Base-by-base conservation (phyloP, 2,113 vertebrate genomes). In the Sorex fumeus region DNA sequence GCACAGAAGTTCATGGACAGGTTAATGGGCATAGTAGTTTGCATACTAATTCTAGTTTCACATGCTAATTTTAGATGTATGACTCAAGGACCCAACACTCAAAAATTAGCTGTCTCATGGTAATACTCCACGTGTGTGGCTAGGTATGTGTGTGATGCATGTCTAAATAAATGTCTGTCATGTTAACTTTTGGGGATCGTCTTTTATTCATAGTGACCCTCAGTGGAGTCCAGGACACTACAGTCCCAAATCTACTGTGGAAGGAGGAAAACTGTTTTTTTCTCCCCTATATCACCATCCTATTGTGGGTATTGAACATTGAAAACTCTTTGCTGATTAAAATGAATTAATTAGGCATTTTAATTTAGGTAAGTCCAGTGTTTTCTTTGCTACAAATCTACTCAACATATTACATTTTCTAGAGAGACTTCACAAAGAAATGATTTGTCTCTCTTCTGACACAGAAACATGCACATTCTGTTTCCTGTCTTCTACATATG, bases 291-390 rank as follows among this genome's bases (percentile, higher is more conserved):
- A 28, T 74, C 32, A 50, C 21, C 34, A 27, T 76, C 50, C 11
- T 74, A 32, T 57, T 78, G 79, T 95, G 43, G 2, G 18, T 69
- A 62, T 87, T 32, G 84, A 70, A 18, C 53, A 40, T 69, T 72
- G 28, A 74, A 67, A 95, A 72, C 7, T 10, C 25, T 86, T 84
- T 85, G 11, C 34, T 76, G 53, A 30, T 69, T 40, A 43, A 93
- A 95, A 85, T 50, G n/a, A 79, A 91, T 76, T 25, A 91, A 74
- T 57, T 32, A 34, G 85, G 50, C 34, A 87, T 57, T 77, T 84
- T 67, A 67, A 34, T 84, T 34, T 84, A 67, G 25, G 10, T 85
- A 62, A 86, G 10, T 34, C 11, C 28, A 91, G 8, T 45, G 12
- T 57, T 91, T 91, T 79, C 82, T 75, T 83, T 96, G 79, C 43